Base-by-base conservation (phyloP, 2,888 invertebrate genomes). In the Eledona agricola region DNA sequence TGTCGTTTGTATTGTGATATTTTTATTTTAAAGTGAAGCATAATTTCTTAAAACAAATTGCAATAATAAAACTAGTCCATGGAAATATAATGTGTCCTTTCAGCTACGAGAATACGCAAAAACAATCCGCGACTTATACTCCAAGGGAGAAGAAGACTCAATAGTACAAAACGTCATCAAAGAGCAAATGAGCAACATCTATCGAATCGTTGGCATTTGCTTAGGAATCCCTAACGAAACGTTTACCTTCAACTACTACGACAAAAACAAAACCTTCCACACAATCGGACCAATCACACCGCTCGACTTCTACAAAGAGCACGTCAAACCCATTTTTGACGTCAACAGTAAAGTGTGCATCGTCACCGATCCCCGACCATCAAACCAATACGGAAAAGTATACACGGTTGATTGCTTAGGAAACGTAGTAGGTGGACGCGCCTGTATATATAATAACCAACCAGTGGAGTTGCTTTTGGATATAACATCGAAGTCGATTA, bases 361-460 rank as follows among this genome's bases (percentile, higher is more conserved):
- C 40, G 91, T 93, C 12, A 89, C 88, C 28, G 95, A 95, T 76
- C 93, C 94, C 0, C 83, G 94, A 28, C 82, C 87, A 2, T 81
- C 85, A 17, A 90, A 90, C 76, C 82, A 85, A n/a, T 94, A 88
- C 73, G 87, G 88, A 4, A 81, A 84, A 58, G 81, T 89, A 6
- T 95, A 93, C 76, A 92, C 93, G 0, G 86, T 95, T 47, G 90
- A 93, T 64, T 93, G 88, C 66, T 81, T 95, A 56, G 92, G 92
- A n/a, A 94, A 94, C 76, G 86, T 93, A 61, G 86, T 90, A 1
- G 92, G 89, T 12, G 94, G 93, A 0, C 78, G 86, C 3, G 81
- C 78, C 55, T 90, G 90, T 1, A 81, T 90, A 1, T 95, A 94
- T 77, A 93, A 94, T 73, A 95, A 95, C 78, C 93, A 93, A 72